Evolutionary conservation across 1,140 invertebrate species (phyloP).

Genomic region (Apolygus lucorum): DNA sequence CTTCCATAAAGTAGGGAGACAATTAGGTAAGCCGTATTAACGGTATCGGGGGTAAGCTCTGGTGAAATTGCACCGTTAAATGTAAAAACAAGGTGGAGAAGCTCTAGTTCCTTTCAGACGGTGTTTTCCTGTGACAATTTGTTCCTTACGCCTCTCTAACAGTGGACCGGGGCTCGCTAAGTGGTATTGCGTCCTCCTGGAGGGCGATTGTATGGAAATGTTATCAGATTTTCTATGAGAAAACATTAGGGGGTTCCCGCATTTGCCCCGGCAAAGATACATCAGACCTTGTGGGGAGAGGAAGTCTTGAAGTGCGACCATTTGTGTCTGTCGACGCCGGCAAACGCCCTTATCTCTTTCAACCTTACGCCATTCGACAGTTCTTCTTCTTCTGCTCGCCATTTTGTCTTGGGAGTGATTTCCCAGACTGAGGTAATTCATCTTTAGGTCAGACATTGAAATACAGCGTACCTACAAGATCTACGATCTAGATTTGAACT

Average conservation of each 20-base stretch:
- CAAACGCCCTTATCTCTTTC: not conserved
- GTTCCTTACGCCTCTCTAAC: not conserved
- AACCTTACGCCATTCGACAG: not conserved
- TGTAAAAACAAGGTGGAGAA: not conserved
- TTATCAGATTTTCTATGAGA: constrained; percentile 17
- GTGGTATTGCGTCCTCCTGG: not conserved
- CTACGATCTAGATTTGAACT: no score
- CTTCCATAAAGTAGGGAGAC: no score
- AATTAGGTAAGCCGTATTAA: no score
- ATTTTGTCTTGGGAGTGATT: constrained; percentile 2
- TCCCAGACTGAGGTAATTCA: not conserved
- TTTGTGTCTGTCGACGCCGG: constrained; percentile 12
- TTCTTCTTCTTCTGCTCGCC: not conserved
- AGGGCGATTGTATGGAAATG: constrained; percentile 6
- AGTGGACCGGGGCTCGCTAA: not conserved
- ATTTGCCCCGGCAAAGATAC: not conserved
- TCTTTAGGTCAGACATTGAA: no score
- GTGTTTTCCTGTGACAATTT: constrained; percentile 2
- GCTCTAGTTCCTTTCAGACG: not conserved
- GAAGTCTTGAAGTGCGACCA: constrained; percentile 15
- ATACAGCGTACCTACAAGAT: no score
- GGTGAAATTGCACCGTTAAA: no score
- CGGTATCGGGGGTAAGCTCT: no score
- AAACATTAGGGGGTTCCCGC: not conserved
- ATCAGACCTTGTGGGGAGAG: not conserved